Percentiles rank a stretch among this genome's conserved stretches.
Evolutionary conservation across 2,113 vertebrate species (phyloP).

Genomic region (Chamaea fasciata): DNA sequence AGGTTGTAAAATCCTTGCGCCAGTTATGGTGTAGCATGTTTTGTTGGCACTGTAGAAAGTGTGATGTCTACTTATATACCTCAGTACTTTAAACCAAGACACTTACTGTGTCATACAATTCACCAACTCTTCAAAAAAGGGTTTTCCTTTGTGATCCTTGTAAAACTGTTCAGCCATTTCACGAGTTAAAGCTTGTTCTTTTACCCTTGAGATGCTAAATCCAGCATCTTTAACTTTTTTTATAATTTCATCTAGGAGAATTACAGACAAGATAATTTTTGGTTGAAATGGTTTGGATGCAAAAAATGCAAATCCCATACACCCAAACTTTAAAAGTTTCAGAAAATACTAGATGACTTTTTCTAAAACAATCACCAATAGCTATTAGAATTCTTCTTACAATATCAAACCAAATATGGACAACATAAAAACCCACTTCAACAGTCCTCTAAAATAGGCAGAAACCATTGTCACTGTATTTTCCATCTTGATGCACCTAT

Average conservation of each 20-base stretch:
- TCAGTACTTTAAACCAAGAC: background rate
- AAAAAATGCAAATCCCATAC: background rate
- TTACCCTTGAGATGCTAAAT: conserved; percentile 75
- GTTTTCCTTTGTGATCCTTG: conserved; percentile 76
- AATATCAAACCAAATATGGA: background rate
- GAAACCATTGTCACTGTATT: background rate
- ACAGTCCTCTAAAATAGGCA: background rate
- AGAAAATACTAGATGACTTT: background rate
- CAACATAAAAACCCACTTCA: background rate
- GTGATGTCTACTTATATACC: background rate
- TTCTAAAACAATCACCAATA: background rate
- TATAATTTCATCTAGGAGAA: conserved; percentile 75
- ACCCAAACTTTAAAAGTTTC: background rate
- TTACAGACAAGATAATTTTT: background rate
- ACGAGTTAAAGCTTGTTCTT: conserved; percentile 72
- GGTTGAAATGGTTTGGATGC: background rate
- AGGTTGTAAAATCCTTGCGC: background rate
- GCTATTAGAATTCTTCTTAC: background rate
- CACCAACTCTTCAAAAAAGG: conserved; percentile 78
- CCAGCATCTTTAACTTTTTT: conserved; percentile 71
- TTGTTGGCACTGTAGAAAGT: background rate
- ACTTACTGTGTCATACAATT: conserved; percentile 84
- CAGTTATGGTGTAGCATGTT: background rate
- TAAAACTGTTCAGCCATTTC: conserved; percentile 83
- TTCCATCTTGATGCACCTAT: background rate